phyloP scores from a whole-genome alignment of 2,888 invertebrate genomes.

The Pogonocherus hispidulus region DNA sequence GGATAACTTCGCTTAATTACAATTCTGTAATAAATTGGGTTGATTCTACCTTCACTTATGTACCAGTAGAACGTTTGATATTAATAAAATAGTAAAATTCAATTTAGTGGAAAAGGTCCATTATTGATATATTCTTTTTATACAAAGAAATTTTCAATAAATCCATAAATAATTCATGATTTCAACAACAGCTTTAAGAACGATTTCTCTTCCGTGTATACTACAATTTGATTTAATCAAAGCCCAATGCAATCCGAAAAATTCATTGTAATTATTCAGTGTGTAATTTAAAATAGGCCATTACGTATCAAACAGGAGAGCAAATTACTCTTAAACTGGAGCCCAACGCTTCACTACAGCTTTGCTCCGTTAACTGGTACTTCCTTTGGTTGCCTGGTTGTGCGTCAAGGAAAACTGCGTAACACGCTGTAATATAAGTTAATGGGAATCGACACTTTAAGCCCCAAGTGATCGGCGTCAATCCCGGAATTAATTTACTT shows the following conservation, averaged over 20 bases:
- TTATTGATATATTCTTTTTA: too few relatives aligned
- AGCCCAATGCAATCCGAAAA: background rate
- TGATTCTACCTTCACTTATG: too few relatives aligned
- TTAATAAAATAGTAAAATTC: too few relatives aligned
- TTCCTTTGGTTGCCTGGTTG: background rate
- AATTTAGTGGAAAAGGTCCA: too few relatives aligned
- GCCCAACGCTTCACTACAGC: background rate
- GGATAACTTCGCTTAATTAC: too few relatives aligned
- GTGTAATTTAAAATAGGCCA: background rate
- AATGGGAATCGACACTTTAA: constrained; percentile 6
- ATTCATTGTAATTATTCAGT: background rate
- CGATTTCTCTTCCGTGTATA: too few relatives aligned
- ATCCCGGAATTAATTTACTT: background rate
- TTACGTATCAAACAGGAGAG: background rate
- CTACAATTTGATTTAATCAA: background rate
- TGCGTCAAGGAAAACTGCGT: background rate
- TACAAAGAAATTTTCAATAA: too few relatives aligned
- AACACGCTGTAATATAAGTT: background rate
- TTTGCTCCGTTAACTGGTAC: background rate
- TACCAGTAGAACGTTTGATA: too few relatives aligned
- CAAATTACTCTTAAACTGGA: background rate
- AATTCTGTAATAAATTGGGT: too few relatives aligned
- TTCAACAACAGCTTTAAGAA: too few relatives aligned
- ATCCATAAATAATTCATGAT: too few relatives aligned
- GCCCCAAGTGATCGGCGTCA: background rate